Evolutionary conservation across 2,888 invertebrate species (phyloP), one percentile per base, ranked within the genome.

Genomic region (Agrotis ipsilon): DNA sequence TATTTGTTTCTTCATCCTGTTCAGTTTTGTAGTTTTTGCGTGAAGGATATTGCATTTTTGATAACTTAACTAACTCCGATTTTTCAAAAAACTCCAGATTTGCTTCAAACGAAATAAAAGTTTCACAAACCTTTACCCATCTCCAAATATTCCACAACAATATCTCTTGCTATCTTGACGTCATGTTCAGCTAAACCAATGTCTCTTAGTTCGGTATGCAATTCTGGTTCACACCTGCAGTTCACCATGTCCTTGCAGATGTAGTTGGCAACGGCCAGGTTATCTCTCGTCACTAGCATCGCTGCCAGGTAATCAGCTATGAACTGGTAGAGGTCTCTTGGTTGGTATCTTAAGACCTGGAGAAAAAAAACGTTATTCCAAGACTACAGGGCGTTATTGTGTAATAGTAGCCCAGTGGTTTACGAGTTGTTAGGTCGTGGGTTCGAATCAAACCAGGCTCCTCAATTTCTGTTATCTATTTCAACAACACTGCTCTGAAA

Each of bases 251-350:
- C 83, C 13, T 73, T 73, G 72, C 91, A 93, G 61, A 95, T 66
- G 3, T 81, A 81, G n/a, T 85, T 69, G 54, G 94, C 93, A 70
- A 93, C 80, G 81, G 86, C 77, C 27, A 95, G 75, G 64, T 97
- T 96, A 84, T 98, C 97, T 43, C 98, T 95, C 0, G 97, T 97
- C 18, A 97, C 96, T 71, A 98, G 90, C 84, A 98, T 89, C 0
- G 97, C 96, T 77, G 97, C 97, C 48, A 97, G 91, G 89, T 98
- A 98, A 87, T 97, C 97, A 0, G 97, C 97, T 71, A 98, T 97
- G 87, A 97, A 98, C 64, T 95, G 92, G 89, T 97, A 97, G 3
- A 97, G 91, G 71, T 97, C 93, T 48, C 91, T 87, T 0, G 98
- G 98, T 86, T 98, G 97, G 18, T 95, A 95, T 78, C 98, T 95